A percentile compares a stretch with the other conserved stretches of the same genome.
Conservation (phyloP, 2,113 vertebrate genomes). For the Arvicanthis niloticus region DNA sequence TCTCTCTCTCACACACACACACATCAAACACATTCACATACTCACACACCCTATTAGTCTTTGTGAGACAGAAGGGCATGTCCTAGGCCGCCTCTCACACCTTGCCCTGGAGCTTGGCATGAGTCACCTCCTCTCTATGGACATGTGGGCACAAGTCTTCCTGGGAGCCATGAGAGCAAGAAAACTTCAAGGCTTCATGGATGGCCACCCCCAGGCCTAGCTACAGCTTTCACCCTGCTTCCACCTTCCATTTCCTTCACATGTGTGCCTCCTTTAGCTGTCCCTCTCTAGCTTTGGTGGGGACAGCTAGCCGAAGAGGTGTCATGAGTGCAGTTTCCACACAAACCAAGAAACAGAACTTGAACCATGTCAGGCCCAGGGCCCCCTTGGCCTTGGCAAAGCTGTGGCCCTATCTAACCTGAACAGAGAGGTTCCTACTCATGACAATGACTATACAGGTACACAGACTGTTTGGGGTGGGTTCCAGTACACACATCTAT, state of each 20-base stretch:
- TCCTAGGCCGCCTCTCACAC: constrained; percentile 72
- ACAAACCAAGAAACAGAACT: neutral
- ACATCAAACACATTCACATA: constrained; percentile 26
- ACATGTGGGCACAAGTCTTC: constrained; percentile 73
- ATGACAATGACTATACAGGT: neutral
- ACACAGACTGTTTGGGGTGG: neutral
- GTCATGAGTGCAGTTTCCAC: neutral
- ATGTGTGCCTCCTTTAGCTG: neutral
- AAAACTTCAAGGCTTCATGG: constrained; percentile 69
- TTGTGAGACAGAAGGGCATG: constrained; percentile 73
- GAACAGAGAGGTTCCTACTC: neutral
- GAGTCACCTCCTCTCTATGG: constrained; percentile 73
- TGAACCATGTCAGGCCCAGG: neutral
- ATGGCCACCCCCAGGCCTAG: constrained; percentile 30
- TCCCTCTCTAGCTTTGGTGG: neutral
- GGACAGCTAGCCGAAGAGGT: neutral
- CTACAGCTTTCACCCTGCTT: neutral
- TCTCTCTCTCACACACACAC: neutral
- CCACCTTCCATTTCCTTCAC: neutral
- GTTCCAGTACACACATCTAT: neutral
- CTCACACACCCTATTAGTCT: constrained; percentile 67
- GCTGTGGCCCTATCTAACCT: neutral
- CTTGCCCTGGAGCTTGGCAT: constrained; percentile 74
- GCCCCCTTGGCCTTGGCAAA: neutral
- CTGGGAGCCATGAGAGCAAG: constrained; percentile 59